Conservation (phyloP, 2,888 invertebrate genomes). For the Synanthedon formicaeformis region DNA sequence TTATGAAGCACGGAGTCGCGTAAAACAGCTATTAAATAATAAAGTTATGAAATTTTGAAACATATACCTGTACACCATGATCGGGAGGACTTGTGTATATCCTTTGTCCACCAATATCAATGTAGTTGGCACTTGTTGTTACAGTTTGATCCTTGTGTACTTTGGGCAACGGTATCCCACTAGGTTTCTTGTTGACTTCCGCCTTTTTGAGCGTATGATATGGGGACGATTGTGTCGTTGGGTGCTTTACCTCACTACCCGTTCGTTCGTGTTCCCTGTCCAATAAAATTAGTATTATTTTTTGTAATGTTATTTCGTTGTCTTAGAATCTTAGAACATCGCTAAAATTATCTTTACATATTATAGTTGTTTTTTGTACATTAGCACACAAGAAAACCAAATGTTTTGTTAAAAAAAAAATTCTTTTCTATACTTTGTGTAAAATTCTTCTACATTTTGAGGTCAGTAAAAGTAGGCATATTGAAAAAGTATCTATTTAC, state of each 20-base stretch:
- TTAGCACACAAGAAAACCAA: background rate
- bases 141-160: slow-evolving; percentile 53
- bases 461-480: no score
- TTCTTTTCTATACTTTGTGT: no score
- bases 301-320: background rate
- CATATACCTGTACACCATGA: slow-evolving; percentile 58
- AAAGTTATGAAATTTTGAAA: no score
- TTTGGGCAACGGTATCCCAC: slow-evolving; percentile 60
- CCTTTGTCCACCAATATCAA: slow-evolving; percentile 62
- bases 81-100: slow-evolving; percentile 65
- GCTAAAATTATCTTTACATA: background rate
- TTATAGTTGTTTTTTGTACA: background rate
- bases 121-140: slow-evolving; percentile 53
- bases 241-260: slow-evolving; percentile 58
- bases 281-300: background rate
- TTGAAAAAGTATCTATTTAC: no score
- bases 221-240: slow-evolving; percentile 54
- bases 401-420: background rate
- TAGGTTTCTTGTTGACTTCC: slow-evolving; percentile 52
- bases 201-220: slow-evolving; percentile 59
- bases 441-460: no score
- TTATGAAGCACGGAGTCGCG: no score
- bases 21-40: no score
- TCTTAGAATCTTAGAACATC: background rate
- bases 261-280: slow-evolving; percentile 63